phyloP scores from a whole-genome alignment of 2,113 vertebrate species.

The western clawed frog (Xenopus tropicalis) region UCB_Xtro_10.0 CM004449.2:24026001-24026500 shows the following conservation, averaged over 20 bases:
- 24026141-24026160: slow-evolving; percentile 4
- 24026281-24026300: neutral
- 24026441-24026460: no score
- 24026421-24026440: no score
- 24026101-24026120: slow-evolving; percentile 3
- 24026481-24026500: no score
- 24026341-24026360: neutral
- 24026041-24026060: slow-evolving; percentile 41
- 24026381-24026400: no score
- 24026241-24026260: neutral
- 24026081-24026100: slow-evolving; percentile 33
- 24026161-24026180: neutral
- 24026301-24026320: neutral
- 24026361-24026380: no score
- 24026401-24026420: no score
- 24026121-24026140: slow-evolving; percentile 14
- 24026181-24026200: neutral
- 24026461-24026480: no score
- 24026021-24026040: slow-evolving; percentile 25
- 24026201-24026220: neutral
- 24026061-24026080: neutral
- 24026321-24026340: neutral
- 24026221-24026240: neutral
- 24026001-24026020: slow-evolving; percentile 32
- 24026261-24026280: neutral